Conservation (phyloP, 2,113 vertebrate species). For the Cariama cristata region DNA sequence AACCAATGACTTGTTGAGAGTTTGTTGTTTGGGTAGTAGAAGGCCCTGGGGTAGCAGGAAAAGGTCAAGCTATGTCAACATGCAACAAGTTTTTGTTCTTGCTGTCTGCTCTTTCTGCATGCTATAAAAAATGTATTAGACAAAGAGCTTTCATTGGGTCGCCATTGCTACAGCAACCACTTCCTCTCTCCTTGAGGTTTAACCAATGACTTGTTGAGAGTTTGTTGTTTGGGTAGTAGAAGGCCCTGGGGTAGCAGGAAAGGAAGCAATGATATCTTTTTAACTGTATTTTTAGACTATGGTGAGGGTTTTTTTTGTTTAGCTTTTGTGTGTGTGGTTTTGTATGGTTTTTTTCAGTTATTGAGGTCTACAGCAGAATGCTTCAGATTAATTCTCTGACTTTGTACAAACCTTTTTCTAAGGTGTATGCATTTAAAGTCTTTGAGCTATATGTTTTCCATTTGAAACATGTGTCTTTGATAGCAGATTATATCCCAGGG, state of each 20-base stretch:
- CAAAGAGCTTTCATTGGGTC: background rate
- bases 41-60: background rate
- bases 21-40: background rate
- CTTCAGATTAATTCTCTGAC: background rate
- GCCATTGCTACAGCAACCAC: background rate
- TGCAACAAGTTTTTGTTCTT: background rate
- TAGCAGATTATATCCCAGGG: background rate
- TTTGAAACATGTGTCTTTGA: background rate
- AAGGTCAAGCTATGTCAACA: slow-evolving; percentile 31
- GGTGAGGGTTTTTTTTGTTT: background rate
- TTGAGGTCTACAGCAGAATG: background rate
- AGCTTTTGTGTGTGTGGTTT: background rate
- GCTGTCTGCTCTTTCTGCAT: background rate
- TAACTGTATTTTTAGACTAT: background rate
- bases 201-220: background rate
- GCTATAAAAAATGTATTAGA: background rate
- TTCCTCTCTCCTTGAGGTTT: background rate
- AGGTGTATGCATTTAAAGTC: background rate
- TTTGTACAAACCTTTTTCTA: background rate
- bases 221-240: background rate
- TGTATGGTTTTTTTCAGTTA: background rate
- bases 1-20: background rate
- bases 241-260: background rate
- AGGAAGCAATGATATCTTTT: background rate
- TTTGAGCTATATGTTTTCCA: background rate